Conservation (phyloP, 2,888 invertebrate genomes). For the Platycheirus albimanus region DNA sequence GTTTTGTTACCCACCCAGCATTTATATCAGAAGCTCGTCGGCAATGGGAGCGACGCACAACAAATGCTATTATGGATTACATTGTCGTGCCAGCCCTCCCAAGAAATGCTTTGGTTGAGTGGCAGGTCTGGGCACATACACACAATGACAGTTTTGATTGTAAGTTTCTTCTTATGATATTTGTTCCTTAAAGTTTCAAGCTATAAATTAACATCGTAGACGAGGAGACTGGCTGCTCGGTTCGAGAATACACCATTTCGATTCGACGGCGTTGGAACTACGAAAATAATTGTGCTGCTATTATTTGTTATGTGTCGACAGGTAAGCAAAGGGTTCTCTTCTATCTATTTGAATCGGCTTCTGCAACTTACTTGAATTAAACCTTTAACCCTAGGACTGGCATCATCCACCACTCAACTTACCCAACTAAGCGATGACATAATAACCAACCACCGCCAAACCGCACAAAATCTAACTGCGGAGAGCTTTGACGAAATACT, state of each 20-base stretch:
- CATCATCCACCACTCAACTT: slow-evolving; percentile 82
- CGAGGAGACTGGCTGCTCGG: slow-evolving; percentile 94
- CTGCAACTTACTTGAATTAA: too few relatives aligned
- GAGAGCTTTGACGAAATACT: slow-evolving; percentile 84
- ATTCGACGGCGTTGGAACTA: slow-evolving; percentile 94
- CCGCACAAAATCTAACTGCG: slow-evolving; percentile 82
- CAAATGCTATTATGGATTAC: slow-evolving; percentile 94
- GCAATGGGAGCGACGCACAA: slow-evolving; percentile 92
- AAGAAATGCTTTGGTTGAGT: slow-evolving; percentile 91
- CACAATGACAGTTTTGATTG: slow-evolving; percentile 94
- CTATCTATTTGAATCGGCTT: too few relatives aligned
- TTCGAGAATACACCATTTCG: slow-evolving; percentile 91
- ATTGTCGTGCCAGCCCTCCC: slow-evolving; percentile 93
- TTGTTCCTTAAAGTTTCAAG: background rate
- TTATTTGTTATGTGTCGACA: slow-evolving; percentile 92
- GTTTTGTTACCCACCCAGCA: slow-evolving; percentile 90
- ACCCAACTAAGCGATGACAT: slow-evolving; percentile 82
- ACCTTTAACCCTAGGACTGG: slow-evolving; percentile 79
- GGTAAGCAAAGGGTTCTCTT: slow-evolving; percentile 79
- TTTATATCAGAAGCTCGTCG: slow-evolving; percentile 89
- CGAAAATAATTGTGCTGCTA: slow-evolving; percentile 93
- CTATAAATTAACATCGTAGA: slow-evolving; percentile 83
- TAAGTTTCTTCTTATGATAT: slow-evolving; percentile 82
- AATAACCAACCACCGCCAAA: slow-evolving; percentile 79
- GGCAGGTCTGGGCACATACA: slow-evolving; percentile 96